Evolutionary conservation across 1,140 invertebrate species (phyloP).

Genomic region (Drosophila ohnishii): DNA sequence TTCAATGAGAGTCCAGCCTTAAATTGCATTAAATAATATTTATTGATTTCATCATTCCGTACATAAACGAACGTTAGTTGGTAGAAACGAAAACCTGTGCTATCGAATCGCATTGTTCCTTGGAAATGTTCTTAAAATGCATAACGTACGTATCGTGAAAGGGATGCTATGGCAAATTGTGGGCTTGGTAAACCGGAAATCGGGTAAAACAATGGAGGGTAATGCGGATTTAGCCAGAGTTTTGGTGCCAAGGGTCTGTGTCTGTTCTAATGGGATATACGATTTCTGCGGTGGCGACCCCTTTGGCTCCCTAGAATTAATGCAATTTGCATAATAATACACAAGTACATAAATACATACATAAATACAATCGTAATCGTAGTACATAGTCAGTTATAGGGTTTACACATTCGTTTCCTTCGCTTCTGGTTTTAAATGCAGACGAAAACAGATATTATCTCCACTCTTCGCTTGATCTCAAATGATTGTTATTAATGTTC

Average conservation of each 20-base stretch:
- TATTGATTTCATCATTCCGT: constrained; percentile 72
- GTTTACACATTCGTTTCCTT: constrained; percentile 35
- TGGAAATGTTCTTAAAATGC: constrained; percentile 51
- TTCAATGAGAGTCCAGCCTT: background rate
- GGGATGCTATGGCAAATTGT: constrained; percentile 6
- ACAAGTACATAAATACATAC: constrained; percentile 75
- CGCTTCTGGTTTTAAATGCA: constrained; percentile 63
- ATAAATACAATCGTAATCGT: constrained; percentile 76
- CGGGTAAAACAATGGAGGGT: constrained; percentile 10
- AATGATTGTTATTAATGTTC: constrained; percentile 56
- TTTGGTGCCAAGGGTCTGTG: constrained; percentile 26
- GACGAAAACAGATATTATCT: constrained; percentile 68
- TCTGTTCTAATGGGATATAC: constrained; percentile 13
- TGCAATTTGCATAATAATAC: constrained; percentile 71
- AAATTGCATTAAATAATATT: constrained; percentile 79
- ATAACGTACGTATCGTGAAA: constrained; percentile 45
- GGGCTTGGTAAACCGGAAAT: constrained; percentile 5
- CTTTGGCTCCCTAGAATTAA: constrained; percentile 62
- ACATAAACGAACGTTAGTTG: constrained; percentile 48
- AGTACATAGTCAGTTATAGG: constrained; percentile 73
- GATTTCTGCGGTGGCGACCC: constrained; percentile 14
- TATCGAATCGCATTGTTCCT: constrained; percentile 26
- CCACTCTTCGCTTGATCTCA: constrained; percentile 40
- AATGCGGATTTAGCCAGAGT: constrained; percentile 7
- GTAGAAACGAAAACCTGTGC: constrained; percentile 50